Evolutionary conservation across 2,797 vertebrate genomes (phyloP), one percentile per base, ranked within the genome.

Genomic region (Pangasius sanitwongsei): DNA sequence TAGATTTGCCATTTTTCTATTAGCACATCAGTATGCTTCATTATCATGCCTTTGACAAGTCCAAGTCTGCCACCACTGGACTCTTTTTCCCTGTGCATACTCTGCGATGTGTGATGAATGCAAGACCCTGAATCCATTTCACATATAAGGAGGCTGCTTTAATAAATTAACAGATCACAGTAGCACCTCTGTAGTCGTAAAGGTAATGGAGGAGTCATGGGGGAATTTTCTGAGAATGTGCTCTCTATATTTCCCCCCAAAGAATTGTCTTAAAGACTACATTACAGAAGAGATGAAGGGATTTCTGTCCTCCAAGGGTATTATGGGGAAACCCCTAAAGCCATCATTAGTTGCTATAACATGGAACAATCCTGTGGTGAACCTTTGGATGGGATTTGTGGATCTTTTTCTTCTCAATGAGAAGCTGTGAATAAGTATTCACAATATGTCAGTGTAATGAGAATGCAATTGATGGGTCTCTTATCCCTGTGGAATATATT

Each of bases 21-120:
- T 37, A 55, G 65, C 65, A 70, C 63, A 34, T 85, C 63, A 69
- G 23, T 12, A 53, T 23, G 3, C 28, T 6, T 70, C 48, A 85
- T 85, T 72, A 25, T 55, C 44, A 85, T 72, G 12, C 48, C 31
- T 85, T 34, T 85, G n/a, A 85, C 65, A 37, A 72, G 83, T 15
- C 28, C 83, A 55, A 85, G 44, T 70, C 6, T 3, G 0, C 15
- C 25, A 69, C 16, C 63, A 48, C 28, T 20, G 63, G 41, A 69
- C n/a, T 41, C 34, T 61, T 41, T 82, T 44, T 83, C 55, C 61
- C 61, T 84, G 59, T 48, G 37, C 15, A 8, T 34, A 12, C n/a
- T 34, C 50, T 55, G 25, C 3, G 7, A 83, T 83, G 25, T 28
- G 25, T 65, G 44, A 28, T 65, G 15, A 85, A 85, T 65, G 7